Evolutionary conservation across 2,888 invertebrate species (phyloP), one percentile per base, ranked within the genome.

Genomic region (Cephus pulcher): DNA sequence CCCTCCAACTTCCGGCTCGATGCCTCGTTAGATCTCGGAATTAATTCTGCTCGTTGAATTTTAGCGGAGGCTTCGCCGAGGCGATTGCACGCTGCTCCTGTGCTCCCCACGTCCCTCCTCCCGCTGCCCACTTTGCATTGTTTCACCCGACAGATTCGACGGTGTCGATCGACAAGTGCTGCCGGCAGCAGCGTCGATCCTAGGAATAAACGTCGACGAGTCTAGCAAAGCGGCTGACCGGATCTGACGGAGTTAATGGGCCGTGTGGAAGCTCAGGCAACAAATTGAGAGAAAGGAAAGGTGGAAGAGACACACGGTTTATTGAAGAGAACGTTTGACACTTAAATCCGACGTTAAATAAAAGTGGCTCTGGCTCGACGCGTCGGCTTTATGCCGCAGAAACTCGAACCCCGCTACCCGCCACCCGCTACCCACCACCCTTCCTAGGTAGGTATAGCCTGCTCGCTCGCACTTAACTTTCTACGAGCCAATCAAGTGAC

Each of bases 281-380:
- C 33, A n/a, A 33, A 30, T 33, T 33, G 32, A 30, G n/a, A 12
- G 71, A 71, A 71, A 30, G 71, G 30, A 33, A 33, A 32, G 32
- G 71, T 71, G 32, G n/a, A 30, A 70, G 70, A 70, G 70, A 70
- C 70, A 33, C 40, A 40, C 40, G 40, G 40, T 40, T 40, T 40
- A 40, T 40, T 40, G 40, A 40, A 40, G 40, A 40, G 40, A 32
- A 71, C 71, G 71, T 32, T 33, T 15, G 33, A 74, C 35, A 74
- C 34, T 88, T 89, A 88, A 89, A 89, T 88, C 88, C 85, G 82
- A 84, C 86, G 87, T 89, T 87, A 89, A 89, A 88, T 89, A 88
- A 89, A 88, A 86, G 84, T 85, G 83, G 84, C 83, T 85, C 88
- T 89, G 83, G 84, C 74, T 77, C 80, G 81, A 71, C 33, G 75